These are phyloP conservation scores for Ifrita kowaldi DNA, from an alignment of 2,113 vertebrate species.

Conservation along the genomic window DNA sequence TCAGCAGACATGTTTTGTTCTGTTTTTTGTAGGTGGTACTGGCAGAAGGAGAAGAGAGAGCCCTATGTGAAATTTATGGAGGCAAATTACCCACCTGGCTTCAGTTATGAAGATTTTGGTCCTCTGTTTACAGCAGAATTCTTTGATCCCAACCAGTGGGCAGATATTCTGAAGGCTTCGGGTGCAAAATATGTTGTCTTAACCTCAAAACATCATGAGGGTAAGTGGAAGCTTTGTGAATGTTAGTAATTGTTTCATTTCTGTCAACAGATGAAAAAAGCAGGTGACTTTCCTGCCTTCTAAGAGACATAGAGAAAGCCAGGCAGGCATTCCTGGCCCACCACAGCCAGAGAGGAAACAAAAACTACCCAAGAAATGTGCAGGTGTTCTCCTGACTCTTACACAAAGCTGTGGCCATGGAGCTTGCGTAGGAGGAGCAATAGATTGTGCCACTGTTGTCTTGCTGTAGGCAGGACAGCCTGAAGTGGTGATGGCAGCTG, in stretches of 20 bases:
- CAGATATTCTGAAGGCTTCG: constrained; percentile 82
- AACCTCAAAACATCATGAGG: constrained; percentile 98
- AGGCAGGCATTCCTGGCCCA: neutral
- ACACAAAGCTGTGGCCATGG: neutral
- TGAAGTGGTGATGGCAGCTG: neutral
- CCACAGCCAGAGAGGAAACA: neutral
- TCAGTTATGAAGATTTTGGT: constrained; percentile 90
- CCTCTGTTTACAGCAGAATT: constrained; percentile 87
- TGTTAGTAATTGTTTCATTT: neutral
- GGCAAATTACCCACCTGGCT: constrained; percentile 85
- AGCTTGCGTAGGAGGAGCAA: neutral
- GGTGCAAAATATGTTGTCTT: constrained; percentile 94
- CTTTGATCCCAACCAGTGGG: constrained; percentile 87
- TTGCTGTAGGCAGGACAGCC: neutral
- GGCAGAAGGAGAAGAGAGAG: constrained; percentile 77
- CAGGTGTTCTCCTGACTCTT: neutral
- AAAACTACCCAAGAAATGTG: neutral
- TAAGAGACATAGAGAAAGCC: neutral
- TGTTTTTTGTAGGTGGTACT: constrained; percentile 83
- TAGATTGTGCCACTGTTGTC: neutral
- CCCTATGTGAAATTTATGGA: constrained; percentile 88
- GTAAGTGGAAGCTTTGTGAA: constrained; percentile 62
- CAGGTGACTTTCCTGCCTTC: neutral
- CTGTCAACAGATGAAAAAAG: neutral
- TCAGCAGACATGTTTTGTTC: neutral